These are phyloP conservation scores for Ischnus inquisitorius DNA, from an alignment of 2,888 invertebrate species.

Conservation along the genomic window DNA sequence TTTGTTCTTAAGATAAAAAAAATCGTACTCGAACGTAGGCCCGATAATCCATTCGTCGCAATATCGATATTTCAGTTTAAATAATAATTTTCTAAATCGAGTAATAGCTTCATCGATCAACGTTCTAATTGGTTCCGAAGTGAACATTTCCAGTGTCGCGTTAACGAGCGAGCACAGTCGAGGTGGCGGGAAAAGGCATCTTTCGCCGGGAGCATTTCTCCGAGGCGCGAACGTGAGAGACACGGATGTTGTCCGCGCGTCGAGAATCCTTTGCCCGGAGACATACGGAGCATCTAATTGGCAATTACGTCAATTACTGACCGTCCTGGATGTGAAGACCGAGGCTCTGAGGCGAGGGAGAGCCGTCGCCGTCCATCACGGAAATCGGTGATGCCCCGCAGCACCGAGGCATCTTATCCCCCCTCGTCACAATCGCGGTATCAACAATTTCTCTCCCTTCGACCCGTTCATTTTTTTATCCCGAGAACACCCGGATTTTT, in stretches of 20 bases:
- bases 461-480: not conserved
- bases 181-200: not conserved
- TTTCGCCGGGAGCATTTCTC: constrained; percentile 1
- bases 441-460: constrained; percentile 9
- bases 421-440: constrained; percentile 34
- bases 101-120: not conserved
- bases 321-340: constrained; percentile 81
- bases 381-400: constrained; percentile 81
- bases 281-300: constrained; percentile 66
- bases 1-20: not conserved
- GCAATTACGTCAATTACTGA: constrained; percentile 77
- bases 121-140: not conserved
- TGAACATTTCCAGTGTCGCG: not conserved
- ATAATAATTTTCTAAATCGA: not conserved
- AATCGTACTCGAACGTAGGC: not conserved
- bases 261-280: not conserved
- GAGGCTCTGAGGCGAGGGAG: constrained; percentile 75
- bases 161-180: not conserved
- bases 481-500: not conserved
- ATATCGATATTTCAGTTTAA: not conserved
- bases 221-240: constrained; percentile 4
- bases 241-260: not conserved
- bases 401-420: constrained; percentile 80
- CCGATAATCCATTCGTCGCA: not conserved
- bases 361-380: constrained; percentile 77